Conservation (phyloP, 2,888 invertebrate species). For the Ormyrus thymus region DNA sequence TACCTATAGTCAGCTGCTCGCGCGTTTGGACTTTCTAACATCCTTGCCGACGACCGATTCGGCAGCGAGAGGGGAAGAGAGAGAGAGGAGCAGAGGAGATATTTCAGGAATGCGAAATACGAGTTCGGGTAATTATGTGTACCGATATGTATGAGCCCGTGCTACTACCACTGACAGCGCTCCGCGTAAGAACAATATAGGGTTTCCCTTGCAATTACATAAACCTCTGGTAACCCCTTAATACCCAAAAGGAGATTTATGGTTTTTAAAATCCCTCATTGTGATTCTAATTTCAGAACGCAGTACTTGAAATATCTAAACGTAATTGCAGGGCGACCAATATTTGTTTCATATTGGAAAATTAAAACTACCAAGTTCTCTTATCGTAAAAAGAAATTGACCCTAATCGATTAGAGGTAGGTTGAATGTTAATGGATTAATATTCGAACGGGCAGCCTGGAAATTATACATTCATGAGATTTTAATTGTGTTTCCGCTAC, state of each 20-base stretch:
- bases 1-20: neutral
- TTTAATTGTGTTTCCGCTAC: constrained; percentile 47
- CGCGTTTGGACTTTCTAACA: constrained; percentile 37
- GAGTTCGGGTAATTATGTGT: constrained; percentile 45
- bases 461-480: constrained; percentile 54
- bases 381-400: too few relatives aligned
- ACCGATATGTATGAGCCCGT: constrained; percentile 19
- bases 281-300: too few relatives aligned
- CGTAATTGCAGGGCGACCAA: too few relatives aligned
- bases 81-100: neutral
- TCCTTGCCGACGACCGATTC: constrained; percentile 5
- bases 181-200: constrained; percentile 44
- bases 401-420: too few relatives aligned
- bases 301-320: too few relatives aligned
- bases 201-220: constrained; percentile 49
- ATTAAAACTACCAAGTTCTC: too few relatives aligned
- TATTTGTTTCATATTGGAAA: too few relatives aligned
- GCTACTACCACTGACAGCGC: neutral
- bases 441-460: constrained; percentile 39
- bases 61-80: neutral
- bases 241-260: too few relatives aligned
- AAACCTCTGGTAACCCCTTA: constrained; percentile 36
- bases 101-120: constrained; percentile 44
- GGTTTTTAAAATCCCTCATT: too few relatives aligned
- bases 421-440: neutral